A percentile compares a stretch with the other conserved stretches of the same genome.
These are phyloP conservation scores for Aelia acuminata DNA, from an alignment of 2,888 invertebrate species.

Conservation along the genomic window DNA sequence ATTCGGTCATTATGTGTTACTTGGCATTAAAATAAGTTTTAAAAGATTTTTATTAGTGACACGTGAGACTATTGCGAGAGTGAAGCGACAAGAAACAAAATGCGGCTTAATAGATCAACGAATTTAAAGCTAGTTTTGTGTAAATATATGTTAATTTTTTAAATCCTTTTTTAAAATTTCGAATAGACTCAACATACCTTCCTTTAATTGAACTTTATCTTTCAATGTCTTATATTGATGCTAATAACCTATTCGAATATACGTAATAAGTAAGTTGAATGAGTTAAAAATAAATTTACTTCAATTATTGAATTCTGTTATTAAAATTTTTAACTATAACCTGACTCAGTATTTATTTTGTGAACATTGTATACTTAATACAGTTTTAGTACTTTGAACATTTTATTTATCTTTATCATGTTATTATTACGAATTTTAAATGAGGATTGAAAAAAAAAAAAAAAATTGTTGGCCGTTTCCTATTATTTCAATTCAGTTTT, in stretches of 20 bases:
- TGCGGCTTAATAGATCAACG: slow-evolving; percentile 59
- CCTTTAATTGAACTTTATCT: slow-evolving; percentile 8
- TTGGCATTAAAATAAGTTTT: slow-evolving; percentile 23
- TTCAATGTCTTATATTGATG: slow-evolving; percentile 23
- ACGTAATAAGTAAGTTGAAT: background rate
- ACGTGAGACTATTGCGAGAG: slow-evolving; percentile 1
- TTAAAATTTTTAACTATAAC: background rate
- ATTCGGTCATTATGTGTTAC: background rate
- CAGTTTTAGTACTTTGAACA: background rate
- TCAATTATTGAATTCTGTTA: background rate
- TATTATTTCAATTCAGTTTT: background rate
- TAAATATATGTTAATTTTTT: slow-evolving; percentile 46
- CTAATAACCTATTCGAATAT: background rate
- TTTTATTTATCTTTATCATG: background rate
- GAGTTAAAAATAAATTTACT: background rate
- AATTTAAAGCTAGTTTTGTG: slow-evolving; percentile 58
- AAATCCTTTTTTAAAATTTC: slow-evolving; percentile 12
- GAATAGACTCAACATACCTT: slow-evolving; percentile 18
- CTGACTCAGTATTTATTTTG: slow-evolving; percentile 1
- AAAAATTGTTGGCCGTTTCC: slow-evolving; percentile 3
- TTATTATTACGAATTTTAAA: background rate
- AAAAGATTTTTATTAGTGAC: slow-evolving; percentile 7
- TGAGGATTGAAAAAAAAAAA: background rate
- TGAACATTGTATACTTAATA: background rate
- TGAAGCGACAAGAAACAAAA: slow-evolving; percentile 42